Evolutionary conservation across 2,888 invertebrate genomes (phyloP), one percentile per base, ranked within the genome.

Genomic region (Metalampra italica): DNA sequence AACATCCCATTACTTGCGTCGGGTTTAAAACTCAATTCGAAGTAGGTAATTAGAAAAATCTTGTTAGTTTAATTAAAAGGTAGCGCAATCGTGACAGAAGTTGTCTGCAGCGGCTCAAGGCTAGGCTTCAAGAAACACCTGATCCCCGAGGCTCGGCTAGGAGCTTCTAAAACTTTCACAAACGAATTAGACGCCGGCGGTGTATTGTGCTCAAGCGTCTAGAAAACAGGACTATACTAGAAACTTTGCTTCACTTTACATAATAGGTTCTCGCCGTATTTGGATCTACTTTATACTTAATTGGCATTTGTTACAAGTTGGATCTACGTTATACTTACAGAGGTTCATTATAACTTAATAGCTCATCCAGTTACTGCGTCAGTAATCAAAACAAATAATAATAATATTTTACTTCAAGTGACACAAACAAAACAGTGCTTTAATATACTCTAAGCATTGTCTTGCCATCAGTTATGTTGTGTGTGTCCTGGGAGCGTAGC

Each of bases 141-240:
- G 76, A 76, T 73, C 75, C 71, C 57, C n/a, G 22, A 55, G 49
- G 66, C 68, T 56, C 59, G 52, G 56, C 46, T 63, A 59, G 62
- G 45, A 47, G 61, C 64, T 65, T 52, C 62, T 66, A 66, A 71
- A 77, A 78, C 69, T 75, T 72, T 63, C 65, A 59, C 71, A 71
- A 77, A 74, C 70, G 75, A 78, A 77, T 78, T 77, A 78, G 70
- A 71, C 51, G 64, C n/a, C 2, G 22, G 22, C 22, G 22, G n/a
- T n/a, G n/a, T n/a, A n/a, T n/a, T n/a, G n/a, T n/a, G n/a, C n/a
- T n/a, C 22, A 60, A 64, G 68, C 70, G 59, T 60, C 75, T 72
- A 71, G 68, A 60, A n/a, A 72, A 71, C 60, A 53, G 73, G 74
- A 78, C 76, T 74, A 78, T 68, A 5, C 70, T 64, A 66, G 60